Conservation (phyloP, 2,113 vertebrate genomes). For the Pluvianellus socialis region DNA sequence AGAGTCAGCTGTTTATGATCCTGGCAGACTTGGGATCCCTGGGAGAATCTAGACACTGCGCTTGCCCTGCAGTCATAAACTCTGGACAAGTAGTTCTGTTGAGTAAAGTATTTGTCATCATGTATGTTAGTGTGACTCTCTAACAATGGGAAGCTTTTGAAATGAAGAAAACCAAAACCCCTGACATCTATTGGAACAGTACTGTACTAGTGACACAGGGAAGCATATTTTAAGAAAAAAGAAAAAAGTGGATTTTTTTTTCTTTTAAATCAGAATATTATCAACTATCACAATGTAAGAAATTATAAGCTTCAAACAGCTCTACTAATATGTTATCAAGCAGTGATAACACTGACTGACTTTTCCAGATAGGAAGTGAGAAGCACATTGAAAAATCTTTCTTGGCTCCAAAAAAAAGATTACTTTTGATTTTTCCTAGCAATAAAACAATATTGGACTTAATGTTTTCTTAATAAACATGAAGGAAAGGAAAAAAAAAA, state of each 20-base stretch:
- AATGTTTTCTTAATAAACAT: neutral
- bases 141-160: neutral
- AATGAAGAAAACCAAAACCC: neutral
- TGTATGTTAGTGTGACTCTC: neutral
- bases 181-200: neutral
- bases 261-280: neutral
- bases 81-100: neutral
- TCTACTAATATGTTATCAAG: neutral
- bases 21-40: neutral
- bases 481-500: neutral
- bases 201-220: neutral
- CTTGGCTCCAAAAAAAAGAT: neutral
- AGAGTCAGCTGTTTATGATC: neutral
- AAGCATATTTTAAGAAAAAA: neutral
- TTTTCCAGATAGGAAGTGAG: neutral
- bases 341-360: neutral
- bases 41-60: rapidly evolving
- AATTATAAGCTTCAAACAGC: neutral
- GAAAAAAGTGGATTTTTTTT: neutral
- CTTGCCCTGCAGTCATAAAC: neutral
- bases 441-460: neutral
- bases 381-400: neutral
- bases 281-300: neutral
- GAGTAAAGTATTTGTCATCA: neutral
- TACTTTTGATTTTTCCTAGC: neutral